A percentile compares a stretch with the other conserved stretches of the same genome.
Evolutionary conservation across 2,797 vertebrate genomes (phyloP).

Genomic region (Bovichtus variegatus): DNA sequence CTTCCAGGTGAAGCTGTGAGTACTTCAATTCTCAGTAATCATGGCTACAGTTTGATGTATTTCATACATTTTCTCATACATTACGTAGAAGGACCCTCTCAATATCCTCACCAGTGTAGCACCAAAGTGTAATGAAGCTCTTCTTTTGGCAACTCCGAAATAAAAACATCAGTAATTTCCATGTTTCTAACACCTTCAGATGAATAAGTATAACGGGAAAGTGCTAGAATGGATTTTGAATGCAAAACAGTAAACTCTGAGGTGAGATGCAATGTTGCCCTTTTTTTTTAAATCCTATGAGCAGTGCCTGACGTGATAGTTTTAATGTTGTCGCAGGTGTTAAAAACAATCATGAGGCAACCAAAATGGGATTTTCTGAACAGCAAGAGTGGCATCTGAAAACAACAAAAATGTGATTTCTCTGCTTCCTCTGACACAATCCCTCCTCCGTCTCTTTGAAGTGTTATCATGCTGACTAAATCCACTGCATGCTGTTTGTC

Average conservation of each 20-base stretch:
- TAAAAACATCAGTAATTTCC: neutral
- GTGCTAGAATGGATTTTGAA: neutral
- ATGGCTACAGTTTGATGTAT: neutral
- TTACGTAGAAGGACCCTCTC: neutral
- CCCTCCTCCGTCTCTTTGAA: conserved; percentile 15
- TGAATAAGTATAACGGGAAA: neutral
- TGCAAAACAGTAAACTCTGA: neutral
- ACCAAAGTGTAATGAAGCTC: neutral
- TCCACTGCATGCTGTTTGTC: conserved; percentile 9
- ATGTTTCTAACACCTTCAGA: neutral
- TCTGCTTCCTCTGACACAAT: conserved; percentile 17
- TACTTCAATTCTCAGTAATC: conserved; percentile 38
- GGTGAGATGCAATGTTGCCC: neutral
- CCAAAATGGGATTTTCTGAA: conserved; percentile 9
- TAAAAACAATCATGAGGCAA: conserved; percentile 17
- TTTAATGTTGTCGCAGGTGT: neutral
- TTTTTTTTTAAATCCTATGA: neutral
- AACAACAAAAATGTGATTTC: conserved; percentile 1
- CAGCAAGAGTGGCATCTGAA: neutral
- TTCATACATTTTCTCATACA: neutral
- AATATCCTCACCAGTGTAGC: neutral
- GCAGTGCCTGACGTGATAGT: neutral
- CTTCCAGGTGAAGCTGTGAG: conserved; percentile 96
- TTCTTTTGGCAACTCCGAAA: neutral
- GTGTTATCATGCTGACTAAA: conserved; percentile 35